phyloP scores from a whole-genome alignment of 2,797 vertebrate genomes.

The Momotus momota region DNA sequence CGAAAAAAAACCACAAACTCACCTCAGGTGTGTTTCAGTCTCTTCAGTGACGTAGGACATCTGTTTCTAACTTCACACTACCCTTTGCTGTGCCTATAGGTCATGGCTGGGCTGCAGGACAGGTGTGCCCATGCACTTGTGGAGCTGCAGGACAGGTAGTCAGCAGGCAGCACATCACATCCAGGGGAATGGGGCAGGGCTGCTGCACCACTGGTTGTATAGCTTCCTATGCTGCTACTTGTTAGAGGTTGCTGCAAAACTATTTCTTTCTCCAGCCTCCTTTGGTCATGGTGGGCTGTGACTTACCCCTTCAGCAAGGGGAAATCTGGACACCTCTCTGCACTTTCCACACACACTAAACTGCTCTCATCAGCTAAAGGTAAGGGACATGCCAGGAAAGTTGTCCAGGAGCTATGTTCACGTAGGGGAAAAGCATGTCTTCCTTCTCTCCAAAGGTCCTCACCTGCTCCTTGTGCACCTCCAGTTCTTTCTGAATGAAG shows the following conservation, averaged over 20 bases:
- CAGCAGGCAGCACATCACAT: neutral
- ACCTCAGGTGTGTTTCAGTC: neutral
- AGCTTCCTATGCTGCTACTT: neutral
- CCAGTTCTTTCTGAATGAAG: slow-evolving; percentile 87
- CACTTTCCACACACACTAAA: neutral
- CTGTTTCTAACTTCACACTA: fast-evolving
- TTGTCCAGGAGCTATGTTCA: neutral
- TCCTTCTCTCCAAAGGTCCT: slow-evolving; percentile 13
- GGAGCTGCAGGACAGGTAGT: neutral
- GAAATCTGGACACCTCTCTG: neutral
- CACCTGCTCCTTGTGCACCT: slow-evolving; percentile 77
- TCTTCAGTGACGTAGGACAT: fast-evolving
- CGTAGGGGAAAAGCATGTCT: neutral
- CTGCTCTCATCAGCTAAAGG: neutral
- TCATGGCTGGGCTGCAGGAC: neutral
- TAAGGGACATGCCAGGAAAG: neutral
- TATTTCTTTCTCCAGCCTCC: neutral
- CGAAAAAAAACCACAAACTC: neutral
- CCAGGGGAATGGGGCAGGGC: neutral
- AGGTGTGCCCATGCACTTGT: fast-evolving
- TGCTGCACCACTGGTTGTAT: neutral
- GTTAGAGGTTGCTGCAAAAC: neutral
- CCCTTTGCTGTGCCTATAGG: neutral
- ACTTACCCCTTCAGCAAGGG: neutral
- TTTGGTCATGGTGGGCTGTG: neutral